Evolutionary conservation across 2,797 vertebrate genomes (phyloP), one percentile per base, ranked within the genome.

Genomic region (Philypnodon macrostomus): DNA sequence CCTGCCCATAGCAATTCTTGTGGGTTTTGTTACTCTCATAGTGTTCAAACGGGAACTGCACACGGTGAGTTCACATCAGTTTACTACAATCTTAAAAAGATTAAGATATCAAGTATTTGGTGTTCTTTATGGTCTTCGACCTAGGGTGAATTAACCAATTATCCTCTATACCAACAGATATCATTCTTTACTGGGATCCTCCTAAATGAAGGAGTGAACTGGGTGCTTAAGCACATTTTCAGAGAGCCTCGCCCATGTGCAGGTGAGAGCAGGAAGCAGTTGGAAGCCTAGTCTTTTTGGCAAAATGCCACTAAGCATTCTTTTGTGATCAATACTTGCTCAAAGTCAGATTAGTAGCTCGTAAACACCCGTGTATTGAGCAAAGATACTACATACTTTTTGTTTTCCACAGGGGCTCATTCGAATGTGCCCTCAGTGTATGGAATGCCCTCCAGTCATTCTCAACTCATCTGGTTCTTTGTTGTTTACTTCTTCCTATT

Each of bases 381-480:
- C 21, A 23, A 23, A 23, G n/a, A n/a, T n/a, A n/a, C n/a, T n/a
- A 23, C 21, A 23, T 23, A 6, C 6, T 64, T 2, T 46, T 62
- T 7, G 71, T 26, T 78, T 60, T 64, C 47, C 55, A 16, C 84
- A 98, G 97, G 92, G 59, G 80, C 90, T 60, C 97, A 97, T 67
- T 47, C 77, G 46, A 79, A 79, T n/a, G 83, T 97, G 79, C 86
- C 86, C 70, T 91, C 93, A 67, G 94, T 96, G 70, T 98, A 98
- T 76, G 96, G 95, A 69, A 97, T 99, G 93, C 97, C 97, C 2
- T 99, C 97, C 78, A 97, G 91, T 83, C 96, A 98, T 75, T 93
- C 96, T 67, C 97, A 99, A 70, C 94, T 99, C 52, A 97, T 96
- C 84, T 99, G 97, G 96, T 99, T 99, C 90, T 99, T 99, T 90